phyloP scores from a whole-genome alignment of 2,888 invertebrate genomes.

The Calliscelio sp. region DNA sequence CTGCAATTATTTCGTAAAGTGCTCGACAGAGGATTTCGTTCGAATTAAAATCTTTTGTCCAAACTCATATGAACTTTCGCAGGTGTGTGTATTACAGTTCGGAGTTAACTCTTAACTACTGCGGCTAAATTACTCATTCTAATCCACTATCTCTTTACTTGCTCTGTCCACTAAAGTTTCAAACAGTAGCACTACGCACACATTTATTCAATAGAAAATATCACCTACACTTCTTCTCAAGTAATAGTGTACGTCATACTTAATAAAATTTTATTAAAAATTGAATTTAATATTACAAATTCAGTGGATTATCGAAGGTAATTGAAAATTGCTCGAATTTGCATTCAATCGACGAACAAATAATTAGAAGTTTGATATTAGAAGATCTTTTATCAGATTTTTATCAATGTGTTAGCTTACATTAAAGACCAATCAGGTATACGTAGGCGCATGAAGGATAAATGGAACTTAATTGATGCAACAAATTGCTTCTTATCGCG shows the following conservation, averaged over 20 bases:
- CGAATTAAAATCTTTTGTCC: constrained; percentile 48
- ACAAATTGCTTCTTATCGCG: constrained; percentile 45
- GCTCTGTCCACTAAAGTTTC: constrained; percentile 44
- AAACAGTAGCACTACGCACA: constrained; percentile 14
- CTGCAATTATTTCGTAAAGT: constrained; percentile 30
- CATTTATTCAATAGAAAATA: constrained; percentile 31
- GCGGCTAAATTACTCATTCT: constrained; percentile 53
- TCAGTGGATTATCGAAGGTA: too few relatives aligned
- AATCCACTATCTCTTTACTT: constrained; percentile 59
- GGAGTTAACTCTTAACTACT: constrained; percentile 55
- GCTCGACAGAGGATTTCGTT: constrained; percentile 32
- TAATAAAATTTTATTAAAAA: too few relatives aligned
- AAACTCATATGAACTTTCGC: constrained; percentile 44
- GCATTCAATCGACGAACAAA: too few relatives aligned
- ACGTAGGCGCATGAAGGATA: constrained; percentile 12
- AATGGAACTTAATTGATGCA: constrained; percentile 38
- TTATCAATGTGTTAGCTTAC: too few relatives aligned
- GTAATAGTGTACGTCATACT: constrained; percentile 18
- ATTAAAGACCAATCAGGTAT: constrained; percentile 1
- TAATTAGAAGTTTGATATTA: too few relatives aligned
- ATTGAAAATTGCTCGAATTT: too few relatives aligned
- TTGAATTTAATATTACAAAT: too few relatives aligned
- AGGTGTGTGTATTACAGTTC: constrained; percentile 49
- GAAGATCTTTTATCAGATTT: too few relatives aligned
- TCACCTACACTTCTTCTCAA: constrained; percentile 6